These are phyloP conservation scores for Mesembrinibis cayennensis DNA, from an alignment of 2,113 vertebrate species.

Conservation along the genomic window DNA sequence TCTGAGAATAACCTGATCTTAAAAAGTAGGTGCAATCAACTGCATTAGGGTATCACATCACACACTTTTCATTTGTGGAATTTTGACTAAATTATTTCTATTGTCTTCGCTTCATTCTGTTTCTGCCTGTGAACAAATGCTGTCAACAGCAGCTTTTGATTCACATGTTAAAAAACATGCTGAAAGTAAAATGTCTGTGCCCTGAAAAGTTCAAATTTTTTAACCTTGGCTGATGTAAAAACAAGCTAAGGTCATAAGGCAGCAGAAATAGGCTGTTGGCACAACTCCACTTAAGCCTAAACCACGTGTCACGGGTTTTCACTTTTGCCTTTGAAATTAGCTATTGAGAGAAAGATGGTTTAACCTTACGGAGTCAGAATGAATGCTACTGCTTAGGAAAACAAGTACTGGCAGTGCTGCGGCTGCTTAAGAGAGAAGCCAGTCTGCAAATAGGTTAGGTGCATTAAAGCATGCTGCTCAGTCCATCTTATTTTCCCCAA, in stretches of 20 bases:
- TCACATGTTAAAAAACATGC: not conserved
- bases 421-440: not conserved
- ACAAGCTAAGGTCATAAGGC: not conserved
- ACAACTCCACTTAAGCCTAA: not conserved
- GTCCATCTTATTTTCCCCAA: not conserved
- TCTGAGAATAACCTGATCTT: not conserved
- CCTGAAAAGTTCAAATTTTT: constrained; percentile 42
- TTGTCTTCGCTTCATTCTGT: not conserved
- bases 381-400: not conserved
- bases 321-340: not conserved
- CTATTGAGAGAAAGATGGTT: not conserved
- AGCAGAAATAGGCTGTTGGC: not conserved
- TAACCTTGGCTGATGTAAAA: not conserved
- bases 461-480: not conserved
- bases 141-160: not conserved
- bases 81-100: not conserved
- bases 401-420: not conserved
- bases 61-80: not conserved
- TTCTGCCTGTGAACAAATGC: not conserved
- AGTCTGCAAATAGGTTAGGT: not conserved
- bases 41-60: not conserved
- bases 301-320: not conserved
- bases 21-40: not conserved
- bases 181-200: constrained; percentile 24
- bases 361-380: not conserved